Conservation (phyloP, 2,797 vertebrate species). For the Platyrinchus mystaceus region DNA sequence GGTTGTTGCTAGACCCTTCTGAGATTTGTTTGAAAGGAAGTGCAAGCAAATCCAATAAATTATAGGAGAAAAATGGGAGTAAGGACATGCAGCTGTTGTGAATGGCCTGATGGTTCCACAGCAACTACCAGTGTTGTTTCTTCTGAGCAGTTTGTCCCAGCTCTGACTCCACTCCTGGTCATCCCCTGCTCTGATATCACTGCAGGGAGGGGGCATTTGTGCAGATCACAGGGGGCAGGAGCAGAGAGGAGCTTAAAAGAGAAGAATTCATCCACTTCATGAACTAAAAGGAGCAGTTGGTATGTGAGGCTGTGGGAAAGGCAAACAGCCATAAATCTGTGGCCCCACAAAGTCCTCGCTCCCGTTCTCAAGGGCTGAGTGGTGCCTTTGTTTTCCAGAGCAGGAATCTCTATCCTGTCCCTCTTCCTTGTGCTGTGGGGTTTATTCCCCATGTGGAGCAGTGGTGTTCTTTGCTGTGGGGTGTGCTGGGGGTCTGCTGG, state of each 20-base stretch:
- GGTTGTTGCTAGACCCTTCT: not conserved
- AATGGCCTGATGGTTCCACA: not conserved
- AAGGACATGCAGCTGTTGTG: not conserved
- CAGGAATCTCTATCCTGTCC: not conserved
- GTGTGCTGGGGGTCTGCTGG: not conserved
- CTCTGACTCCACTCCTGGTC: not conserved
- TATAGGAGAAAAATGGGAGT: not conserved
- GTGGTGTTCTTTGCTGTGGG: not conserved
- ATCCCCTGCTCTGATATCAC: not conserved
- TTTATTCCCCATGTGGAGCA: fast-evolving
- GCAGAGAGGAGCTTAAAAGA: not conserved
- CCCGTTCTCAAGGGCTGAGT: not conserved
- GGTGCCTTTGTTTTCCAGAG: not conserved
- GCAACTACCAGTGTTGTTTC: not conserved
- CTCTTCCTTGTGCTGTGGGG: not conserved
- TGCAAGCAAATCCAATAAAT: not conserved
- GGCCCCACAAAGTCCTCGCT: not conserved
- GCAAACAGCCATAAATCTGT: not conserved
- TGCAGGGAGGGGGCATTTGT: not conserved
- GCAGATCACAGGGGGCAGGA: not conserved
- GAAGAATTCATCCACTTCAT: not conserved
- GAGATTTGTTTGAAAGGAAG: not conserved
- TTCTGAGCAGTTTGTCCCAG: not conserved
- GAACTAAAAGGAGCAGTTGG: not conserved
- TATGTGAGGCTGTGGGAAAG: not conserved